These are phyloP conservation scores for Dicycla oo DNA, from an alignment of 2,888 invertebrate genomes.

Conservation along the genomic window DNA sequence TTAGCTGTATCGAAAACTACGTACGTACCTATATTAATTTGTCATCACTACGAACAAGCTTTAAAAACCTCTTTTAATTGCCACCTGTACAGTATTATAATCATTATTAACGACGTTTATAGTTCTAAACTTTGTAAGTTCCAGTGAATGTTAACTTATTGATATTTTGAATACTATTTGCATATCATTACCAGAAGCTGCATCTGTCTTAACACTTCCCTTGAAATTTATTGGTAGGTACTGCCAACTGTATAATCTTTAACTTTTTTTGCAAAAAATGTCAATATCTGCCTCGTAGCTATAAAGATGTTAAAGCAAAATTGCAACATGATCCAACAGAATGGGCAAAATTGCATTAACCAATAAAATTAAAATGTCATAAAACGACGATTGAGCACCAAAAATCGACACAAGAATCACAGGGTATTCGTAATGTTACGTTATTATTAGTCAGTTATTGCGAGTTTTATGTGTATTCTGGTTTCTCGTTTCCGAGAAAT, in stretches of 20 bases:
- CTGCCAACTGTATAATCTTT: slow-evolving; percentile 48
- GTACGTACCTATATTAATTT: slow-evolving; percentile 25
- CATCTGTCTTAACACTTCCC: slow-evolving; percentile 62
- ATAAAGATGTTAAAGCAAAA: slow-evolving; percentile 78
- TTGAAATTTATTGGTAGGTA: slow-evolving; percentile 60
- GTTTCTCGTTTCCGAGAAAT: slow-evolving; percentile 80
- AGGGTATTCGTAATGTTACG: slow-evolving; percentile 80
- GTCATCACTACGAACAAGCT: slow-evolving; percentile 23
- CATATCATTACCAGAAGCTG: slow-evolving; percentile 58
- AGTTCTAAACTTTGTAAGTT: slow-evolving; percentile 20
- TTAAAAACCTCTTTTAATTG: slow-evolving; percentile 32
- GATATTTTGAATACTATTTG: slow-evolving; percentile 58
- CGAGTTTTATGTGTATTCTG: slow-evolving; percentile 81
- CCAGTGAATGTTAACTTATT: slow-evolving; percentile 17
- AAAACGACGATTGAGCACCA: slow-evolving; percentile 75
- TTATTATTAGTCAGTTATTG: slow-evolving; percentile 84
- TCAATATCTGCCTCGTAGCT: slow-evolving; percentile 67
- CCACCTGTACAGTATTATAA: slow-evolving; percentile 32
- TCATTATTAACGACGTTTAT: slow-evolving; percentile 24
- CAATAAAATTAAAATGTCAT: slow-evolving; percentile 87
- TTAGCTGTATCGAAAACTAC: slow-evolving; percentile 4
- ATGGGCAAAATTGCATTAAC: slow-evolving; percentile 71
- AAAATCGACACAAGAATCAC: slow-evolving; percentile 76
- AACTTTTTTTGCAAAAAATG: slow-evolving; percentile 58
- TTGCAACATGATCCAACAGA: slow-evolving; percentile 69